Conservation (phyloP, 2,113 vertebrate species). For the Garra rufa region DNA sequence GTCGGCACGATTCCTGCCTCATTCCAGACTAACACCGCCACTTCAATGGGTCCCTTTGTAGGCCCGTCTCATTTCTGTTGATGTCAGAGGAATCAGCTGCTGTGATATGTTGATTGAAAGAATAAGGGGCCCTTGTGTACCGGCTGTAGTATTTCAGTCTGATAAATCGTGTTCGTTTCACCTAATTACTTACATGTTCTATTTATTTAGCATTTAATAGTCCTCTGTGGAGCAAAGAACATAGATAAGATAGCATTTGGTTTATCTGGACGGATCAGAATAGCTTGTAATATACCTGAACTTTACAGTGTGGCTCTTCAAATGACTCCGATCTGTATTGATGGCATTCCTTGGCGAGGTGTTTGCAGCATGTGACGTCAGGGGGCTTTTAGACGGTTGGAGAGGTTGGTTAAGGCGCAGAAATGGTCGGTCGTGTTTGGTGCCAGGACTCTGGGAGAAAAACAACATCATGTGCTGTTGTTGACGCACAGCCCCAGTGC, state of each 20-base stretch:
- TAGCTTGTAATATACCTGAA: constrained; percentile 12
- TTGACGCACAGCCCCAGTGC: constrained; percentile 62
- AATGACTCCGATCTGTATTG: background rate
- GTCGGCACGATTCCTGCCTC: constrained; percentile 56
- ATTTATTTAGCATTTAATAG: constrained; percentile 1
- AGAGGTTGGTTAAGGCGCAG: constrained; percentile 39
- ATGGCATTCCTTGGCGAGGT: constrained; percentile 30
- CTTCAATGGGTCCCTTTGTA: constrained; percentile 75
- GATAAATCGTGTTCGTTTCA: constrained; percentile 8
- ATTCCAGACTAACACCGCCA: constrained; percentile 56
- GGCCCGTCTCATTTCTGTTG: constrained; percentile 55
- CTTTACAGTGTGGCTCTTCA: constrained; percentile 13
- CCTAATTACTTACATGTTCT: constrained; percentile 12
- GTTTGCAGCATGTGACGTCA: constrained; percentile 34
- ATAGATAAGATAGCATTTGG: background rate
- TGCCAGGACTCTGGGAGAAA: constrained; percentile 65
- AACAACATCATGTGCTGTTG: constrained; percentile 70
- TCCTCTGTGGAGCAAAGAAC: background rate
- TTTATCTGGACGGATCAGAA: background rate
- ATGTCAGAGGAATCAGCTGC: constrained; percentile 70
- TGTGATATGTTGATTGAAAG: constrained; percentile 31
- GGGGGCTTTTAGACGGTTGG: constrained; percentile 47
- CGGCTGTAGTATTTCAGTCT: constrained; percentile 59
- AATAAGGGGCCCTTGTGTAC: constrained; percentile 29
- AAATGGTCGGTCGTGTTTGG: constrained; percentile 51